Percentiles rank a stretch among this genome's conserved stretches.
phyloP scores from a whole-genome alignment of 2,113 vertebrate species.

The Xyliphius kryptos region DNA sequence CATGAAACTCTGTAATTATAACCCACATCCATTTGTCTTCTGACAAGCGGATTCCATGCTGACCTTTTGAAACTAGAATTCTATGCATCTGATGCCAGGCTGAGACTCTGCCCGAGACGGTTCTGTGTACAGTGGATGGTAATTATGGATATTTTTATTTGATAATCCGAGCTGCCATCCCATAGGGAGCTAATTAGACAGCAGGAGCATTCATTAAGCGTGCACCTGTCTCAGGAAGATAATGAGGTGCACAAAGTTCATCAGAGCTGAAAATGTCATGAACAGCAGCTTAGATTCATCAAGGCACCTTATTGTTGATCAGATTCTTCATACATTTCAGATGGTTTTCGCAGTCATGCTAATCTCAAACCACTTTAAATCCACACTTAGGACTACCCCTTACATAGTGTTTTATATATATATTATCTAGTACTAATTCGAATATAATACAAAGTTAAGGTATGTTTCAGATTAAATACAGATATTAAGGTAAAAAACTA shows the following conservation, averaged over 20 bases:
- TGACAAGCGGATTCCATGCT: neutral
- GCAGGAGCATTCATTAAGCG: conserved; percentile 34
- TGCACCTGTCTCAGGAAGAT: conserved; percentile 38
- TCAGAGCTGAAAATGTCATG: conserved; percentile 36
- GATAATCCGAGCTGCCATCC: conserved; percentile 28
- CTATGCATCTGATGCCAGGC: neutral
- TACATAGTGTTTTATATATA: too few relatives aligned
- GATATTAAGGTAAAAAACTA: too few relatives aligned
- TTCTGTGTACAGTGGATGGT: conserved; percentile 10
- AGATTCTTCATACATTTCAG: conserved; percentile 1
- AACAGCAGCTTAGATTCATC: conserved; percentile 5
- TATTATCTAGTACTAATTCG: too few relatives aligned
- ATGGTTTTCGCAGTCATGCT: neutral
- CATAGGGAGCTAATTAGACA: conserved; percentile 43
- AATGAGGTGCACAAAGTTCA: conserved; percentile 39
- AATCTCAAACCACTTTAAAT: neutral
- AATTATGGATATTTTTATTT: conserved; percentile 32
- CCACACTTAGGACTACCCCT: too few relatives aligned
- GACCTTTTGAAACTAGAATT: conserved; percentile 1
- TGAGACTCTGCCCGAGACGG: neutral
- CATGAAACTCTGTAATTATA: conserved; percentile 3
- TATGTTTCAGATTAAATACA: too few relatives aligned
- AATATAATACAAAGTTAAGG: too few relatives aligned
- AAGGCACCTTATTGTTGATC: conserved; percentile 6
- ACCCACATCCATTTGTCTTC: neutral